Conservation (phyloP, 2,797 vertebrate genomes). For the Erethizon dorsatum region DNA sequence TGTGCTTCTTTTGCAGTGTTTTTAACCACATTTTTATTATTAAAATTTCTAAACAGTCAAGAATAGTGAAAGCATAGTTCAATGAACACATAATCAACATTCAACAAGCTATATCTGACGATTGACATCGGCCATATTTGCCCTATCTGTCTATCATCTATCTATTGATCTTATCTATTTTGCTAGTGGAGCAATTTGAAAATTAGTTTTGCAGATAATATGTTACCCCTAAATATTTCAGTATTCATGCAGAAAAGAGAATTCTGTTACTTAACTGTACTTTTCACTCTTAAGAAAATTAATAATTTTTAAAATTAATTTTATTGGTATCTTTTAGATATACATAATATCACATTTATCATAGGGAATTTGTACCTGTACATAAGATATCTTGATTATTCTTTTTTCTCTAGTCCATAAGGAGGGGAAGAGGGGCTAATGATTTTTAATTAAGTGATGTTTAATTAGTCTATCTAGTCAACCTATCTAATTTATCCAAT, state of each 20-base stretch:
- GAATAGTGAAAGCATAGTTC: not conserved
- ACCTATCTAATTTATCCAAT: conserved; percentile 6
- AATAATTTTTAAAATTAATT: not conserved
- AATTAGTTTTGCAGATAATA: conserved; percentile 43
- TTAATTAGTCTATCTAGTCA: not conserved
- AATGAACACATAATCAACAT: not conserved
- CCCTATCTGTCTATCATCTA: not conserved
- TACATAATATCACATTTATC: not conserved
- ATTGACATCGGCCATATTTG: conserved; percentile 9
- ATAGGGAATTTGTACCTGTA: not conserved
- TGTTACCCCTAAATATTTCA: conserved; percentile 54
- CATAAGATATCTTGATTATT: not conserved
- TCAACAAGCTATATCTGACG: not conserved
- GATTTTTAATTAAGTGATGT: conserved; percentile 6
- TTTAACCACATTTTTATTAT: conserved; percentile 58
- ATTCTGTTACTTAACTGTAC: not conserved
- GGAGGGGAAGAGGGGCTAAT: not conserved
- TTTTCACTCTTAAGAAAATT: conserved; percentile 37
- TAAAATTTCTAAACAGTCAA: conserved; percentile 5
- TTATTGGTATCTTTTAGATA: not conserved
- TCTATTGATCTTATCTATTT: not conserved
- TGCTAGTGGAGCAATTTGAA: conserved; percentile 14
- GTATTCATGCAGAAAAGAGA: not conserved
- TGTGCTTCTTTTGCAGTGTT: not conserved
- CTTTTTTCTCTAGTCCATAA: not conserved